phyloP scores from a whole-genome alignment of 1,140 invertebrate genomes.

The Akabosia matsudoensis region DNA sequence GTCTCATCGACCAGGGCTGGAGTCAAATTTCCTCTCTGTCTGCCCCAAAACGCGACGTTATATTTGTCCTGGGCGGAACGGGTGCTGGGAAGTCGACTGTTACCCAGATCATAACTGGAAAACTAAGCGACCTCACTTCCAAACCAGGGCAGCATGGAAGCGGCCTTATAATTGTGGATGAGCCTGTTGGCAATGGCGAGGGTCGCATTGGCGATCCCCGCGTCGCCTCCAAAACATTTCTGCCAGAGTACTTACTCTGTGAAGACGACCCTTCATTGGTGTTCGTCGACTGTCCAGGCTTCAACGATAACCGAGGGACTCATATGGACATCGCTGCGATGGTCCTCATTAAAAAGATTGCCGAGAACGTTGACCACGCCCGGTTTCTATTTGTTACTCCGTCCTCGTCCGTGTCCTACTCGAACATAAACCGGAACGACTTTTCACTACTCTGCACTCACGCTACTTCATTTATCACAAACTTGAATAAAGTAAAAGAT shows the following conservation, averaged over 20 bases:
- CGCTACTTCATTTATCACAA: neutral
- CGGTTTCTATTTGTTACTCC: neutral
- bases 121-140: neutral
- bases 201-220: neutral
- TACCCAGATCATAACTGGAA: neutral
- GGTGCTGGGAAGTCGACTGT: neutral
- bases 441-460: neutral
- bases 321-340: neutral
- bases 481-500: neutral
- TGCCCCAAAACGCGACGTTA: neutral
- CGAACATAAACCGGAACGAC: neutral
- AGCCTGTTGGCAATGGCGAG: neutral
- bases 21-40: neutral
- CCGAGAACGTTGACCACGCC: neutral
- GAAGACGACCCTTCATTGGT: neutral
- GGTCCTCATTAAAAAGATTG: neutral
- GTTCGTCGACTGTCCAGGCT: neutral
- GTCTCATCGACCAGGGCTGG: neutral
- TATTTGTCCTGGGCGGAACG: neutral
- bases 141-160: neutral
- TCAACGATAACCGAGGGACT: constrained; percentile 1
- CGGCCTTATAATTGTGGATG: neutral
- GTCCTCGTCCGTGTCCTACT: neutral
- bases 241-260: neutral
- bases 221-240: neutral